Evolutionary conservation across 2,888 invertebrate species (phyloP), one percentile per base, ranked within the genome.

Genomic region (Chironomus tentans): DNA sequence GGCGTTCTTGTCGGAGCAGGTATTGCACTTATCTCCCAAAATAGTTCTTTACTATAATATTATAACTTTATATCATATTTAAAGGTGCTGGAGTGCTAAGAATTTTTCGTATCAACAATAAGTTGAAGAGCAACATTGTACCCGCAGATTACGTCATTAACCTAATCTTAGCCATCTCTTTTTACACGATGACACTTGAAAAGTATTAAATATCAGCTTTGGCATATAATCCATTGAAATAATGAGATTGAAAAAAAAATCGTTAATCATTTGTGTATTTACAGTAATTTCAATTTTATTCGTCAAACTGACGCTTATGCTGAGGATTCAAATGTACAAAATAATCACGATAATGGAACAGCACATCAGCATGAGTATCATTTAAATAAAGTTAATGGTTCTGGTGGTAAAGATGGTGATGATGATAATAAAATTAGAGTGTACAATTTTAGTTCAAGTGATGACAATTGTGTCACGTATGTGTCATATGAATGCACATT

Each of bases 101-200:
- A 38, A 18, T 80, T 3, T 38, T 79, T 47, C 78, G 77, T 4
- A 76, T 75, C 12, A 22, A 71, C 18, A 76, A 56, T 28, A 15
- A 75, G 4, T 10, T 62, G 12, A 76, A 76, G 65, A 65, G 62
- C 3, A 76, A 78, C 47, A 77, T 80, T 28, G 78, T 81, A 2
- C 80, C 80, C 62, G 80, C 80, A 2, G 81, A 81, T 77, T 80
- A 78, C 77, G 80, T 80, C 4, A 78, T 79, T 0, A 81, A 80
- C 77, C 78, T 79, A 13, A 80, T 80, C 0, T 70, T 81, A 21
- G 80, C 79, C 0, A 79, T 79, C 0, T 73, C 79, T 15, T 81
- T 80, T 80, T 77, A 74, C 7, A 80, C 80, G 56, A 56, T 56
- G 56, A 56, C 21, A 24, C 24, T 65, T 10, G 24, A 65, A 65